These are phyloP conservation scores for Hypanus sabinus DNA, from an alignment of 2,113 vertebrate species.

Conservation along the genomic window DNA sequence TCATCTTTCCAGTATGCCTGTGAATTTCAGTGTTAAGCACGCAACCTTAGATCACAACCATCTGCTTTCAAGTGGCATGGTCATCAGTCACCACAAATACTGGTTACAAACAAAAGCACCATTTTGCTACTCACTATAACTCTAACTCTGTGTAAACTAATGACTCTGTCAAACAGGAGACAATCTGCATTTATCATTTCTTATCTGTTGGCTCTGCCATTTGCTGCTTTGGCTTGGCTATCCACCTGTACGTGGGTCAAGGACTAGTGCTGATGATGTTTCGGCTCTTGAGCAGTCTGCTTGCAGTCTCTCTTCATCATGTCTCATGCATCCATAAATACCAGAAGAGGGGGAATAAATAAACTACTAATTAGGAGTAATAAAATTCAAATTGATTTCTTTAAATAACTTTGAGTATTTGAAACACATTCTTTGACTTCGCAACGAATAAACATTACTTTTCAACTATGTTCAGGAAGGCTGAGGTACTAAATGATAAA, in stretches of 20 bases:
- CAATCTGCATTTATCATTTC: slow-evolving; percentile 48
- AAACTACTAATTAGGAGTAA: not conserved
- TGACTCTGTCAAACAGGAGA: slow-evolving; percentile 45
- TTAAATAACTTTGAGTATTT: not conserved
- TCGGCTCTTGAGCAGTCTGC: not conserved
- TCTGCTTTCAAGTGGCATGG: not conserved
- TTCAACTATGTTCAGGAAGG: not conserved
- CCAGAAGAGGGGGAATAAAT: not conserved
- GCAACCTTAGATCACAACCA: slow-evolving; percentile 32
- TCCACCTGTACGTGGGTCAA: slow-evolving; percentile 42
- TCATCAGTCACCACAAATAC: slow-evolving; percentile 41
- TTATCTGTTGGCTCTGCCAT: slow-evolving; percentile 46
- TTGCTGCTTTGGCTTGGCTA: slow-evolving; percentile 40
- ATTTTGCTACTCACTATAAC: slow-evolving; percentile 37
- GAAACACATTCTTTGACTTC: not conserved
- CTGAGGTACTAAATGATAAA: not conserved
- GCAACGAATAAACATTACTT: not conserved
- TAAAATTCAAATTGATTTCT: not conserved
- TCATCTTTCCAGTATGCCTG: not conserved
- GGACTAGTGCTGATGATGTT: slow-evolving; percentile 41
- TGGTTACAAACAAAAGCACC: slow-evolving; percentile 39
- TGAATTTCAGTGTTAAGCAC: not conserved
- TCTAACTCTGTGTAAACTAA: slow-evolving; percentile 46
- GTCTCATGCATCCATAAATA: not conserved
- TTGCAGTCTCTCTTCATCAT: not conserved